Evolutionary conservation across 1,140 invertebrate species (phyloP).

Genomic region (Neodiprion pinetum): DNA sequence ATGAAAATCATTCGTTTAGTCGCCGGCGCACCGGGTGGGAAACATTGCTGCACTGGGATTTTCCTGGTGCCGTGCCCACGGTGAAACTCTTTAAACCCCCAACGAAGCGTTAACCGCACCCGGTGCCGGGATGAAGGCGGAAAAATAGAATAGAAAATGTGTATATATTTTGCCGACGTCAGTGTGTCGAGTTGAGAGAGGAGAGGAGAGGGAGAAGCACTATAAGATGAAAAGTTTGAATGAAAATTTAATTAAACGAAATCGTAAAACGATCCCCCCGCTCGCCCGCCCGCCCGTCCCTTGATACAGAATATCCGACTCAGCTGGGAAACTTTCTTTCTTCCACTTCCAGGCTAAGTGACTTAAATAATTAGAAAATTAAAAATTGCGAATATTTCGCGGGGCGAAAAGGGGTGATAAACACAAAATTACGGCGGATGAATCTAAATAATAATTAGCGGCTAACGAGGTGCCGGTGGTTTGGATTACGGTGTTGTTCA

Average conservation of each 20-base stretch:
- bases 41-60: no score
- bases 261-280: slow-evolving; percentile 56
- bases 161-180: no score
- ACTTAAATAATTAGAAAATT: no score
- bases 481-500: no score
- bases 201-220: no score
- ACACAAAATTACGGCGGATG: background rate
- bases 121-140: slow-evolving; percentile 35
- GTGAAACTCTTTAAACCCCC: slow-evolving; percentile 49
- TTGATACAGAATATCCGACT: background rate
- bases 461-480: background rate
- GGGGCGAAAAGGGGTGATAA: no score
- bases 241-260: slow-evolving; percentile 63
- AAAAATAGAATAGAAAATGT: slow-evolving; percentile 23
- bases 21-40: no score
- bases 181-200: no score
- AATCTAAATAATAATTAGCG: background rate
- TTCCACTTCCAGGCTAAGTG: no score
- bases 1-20: no score
- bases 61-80: slow-evolving; percentile 39
- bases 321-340: background rate
- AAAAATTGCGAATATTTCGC: no score
- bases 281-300: slow-evolving; percentile 42
- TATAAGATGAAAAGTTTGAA: slow-evolving; percentile 46
- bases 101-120: slow-evolving; percentile 60